A percentile compares a stretch with the other conserved stretches of the same genome.
Evolutionary conservation across 1,140 invertebrate species (phyloP).

Genomic region (Drosophila tani): DNA sequence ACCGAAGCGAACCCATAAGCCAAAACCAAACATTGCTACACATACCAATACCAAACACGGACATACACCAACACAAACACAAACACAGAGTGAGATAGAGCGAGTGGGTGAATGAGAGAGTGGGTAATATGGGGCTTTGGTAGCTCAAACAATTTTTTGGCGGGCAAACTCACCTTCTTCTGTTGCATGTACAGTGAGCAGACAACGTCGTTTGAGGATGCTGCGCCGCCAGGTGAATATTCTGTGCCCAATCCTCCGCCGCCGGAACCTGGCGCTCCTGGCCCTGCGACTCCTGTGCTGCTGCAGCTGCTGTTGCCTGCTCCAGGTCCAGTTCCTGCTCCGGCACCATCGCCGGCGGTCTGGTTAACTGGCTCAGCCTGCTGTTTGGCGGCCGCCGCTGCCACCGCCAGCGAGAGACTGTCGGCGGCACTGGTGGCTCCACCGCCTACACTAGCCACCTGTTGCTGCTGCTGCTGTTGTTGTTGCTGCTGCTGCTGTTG

Average conservation of each 20-base stretch:
- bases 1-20: slow-evolving; percentile 47
- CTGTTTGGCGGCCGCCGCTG: slow-evolving; percentile 86
- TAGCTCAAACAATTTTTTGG: slow-evolving; percentile 11
- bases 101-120: slow-evolving; percentile 3
- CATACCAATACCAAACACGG: slow-evolving; percentile 55
- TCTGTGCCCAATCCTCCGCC: slow-evolving; percentile 40
- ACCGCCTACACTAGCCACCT: slow-evolving; percentile 71
- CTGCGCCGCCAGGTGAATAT: slow-evolving; percentile 22
- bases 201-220: slow-evolving; percentile 78
- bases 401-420: slow-evolving; percentile 87
- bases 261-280: slow-evolving; percentile 33
- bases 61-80: slow-evolving; percentile 23
- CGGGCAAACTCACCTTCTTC: slow-evolving; percentile 75
- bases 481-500: slow-evolving; percentile 86
- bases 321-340: slow-evolving; percentile 22
- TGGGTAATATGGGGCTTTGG: not conserved
- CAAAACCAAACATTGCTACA: slow-evolving; percentile 67
- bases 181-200: slow-evolving; percentile 83
- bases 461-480: slow-evolving; percentile 82
- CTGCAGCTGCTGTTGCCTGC: slow-evolving; percentile 30
- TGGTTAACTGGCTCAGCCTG: slow-evolving; percentile 86
- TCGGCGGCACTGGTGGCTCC: slow-evolving; percentile 76
- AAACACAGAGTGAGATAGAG: slow-evolving; percentile 20
- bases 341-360: slow-evolving; percentile 84
- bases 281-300: slow-evolving; percentile 40